A percentile compares a stretch with the other conserved stretches of the same genome.
Evolutionary conservation across 2,797 vertebrate species (phyloP).

Genomic region (Chlorospingus flavigularis): DNA sequence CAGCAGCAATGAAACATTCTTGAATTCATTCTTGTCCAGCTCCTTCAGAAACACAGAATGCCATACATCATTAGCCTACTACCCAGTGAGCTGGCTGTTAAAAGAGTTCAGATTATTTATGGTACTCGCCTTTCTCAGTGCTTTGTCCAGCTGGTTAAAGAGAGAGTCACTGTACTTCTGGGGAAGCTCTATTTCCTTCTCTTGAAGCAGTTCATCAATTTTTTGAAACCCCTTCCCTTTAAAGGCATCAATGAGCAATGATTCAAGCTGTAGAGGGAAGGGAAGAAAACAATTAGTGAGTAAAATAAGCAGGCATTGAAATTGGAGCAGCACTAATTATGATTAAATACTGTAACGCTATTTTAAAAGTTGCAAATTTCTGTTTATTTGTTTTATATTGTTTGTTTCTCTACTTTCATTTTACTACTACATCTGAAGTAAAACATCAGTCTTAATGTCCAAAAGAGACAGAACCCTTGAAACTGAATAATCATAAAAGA

Average conservation of each 20-base stretch:
- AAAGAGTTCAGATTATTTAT: background rate
- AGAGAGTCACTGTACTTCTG: constrained; percentile 70
- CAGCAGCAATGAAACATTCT: constrained; percentile 73
- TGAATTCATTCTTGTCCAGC: constrained; percentile 79
- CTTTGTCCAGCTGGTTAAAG: constrained; percentile 72
- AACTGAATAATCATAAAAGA: fast-evolving
- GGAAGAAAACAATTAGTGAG: fast-evolving
- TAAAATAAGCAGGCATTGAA: fast-evolving
- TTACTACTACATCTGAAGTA: background rate
- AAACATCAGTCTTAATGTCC: background rate
- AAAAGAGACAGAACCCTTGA: fast-evolving
- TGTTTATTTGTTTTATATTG: fast-evolving
- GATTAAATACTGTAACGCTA: fast-evolving
- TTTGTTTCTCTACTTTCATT: background rate
- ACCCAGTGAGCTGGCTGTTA: fast-evolving
- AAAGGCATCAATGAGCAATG: constrained; percentile 59
- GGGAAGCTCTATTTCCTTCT: constrained; percentile 20
- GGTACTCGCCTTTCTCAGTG: constrained; percentile 71
- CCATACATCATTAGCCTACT: background rate
- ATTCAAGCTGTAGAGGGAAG: constrained; percentile 60
- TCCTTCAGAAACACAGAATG: constrained; percentile 66
- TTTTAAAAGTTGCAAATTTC: background rate
- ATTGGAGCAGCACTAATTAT: fast-evolving
- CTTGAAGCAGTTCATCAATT: constrained; percentile 71
- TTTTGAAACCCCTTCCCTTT: constrained; percentile 71